phyloP scores from a whole-genome alignment of 2,888 invertebrate species.

The Caenorhabditis sp. region DNA sequence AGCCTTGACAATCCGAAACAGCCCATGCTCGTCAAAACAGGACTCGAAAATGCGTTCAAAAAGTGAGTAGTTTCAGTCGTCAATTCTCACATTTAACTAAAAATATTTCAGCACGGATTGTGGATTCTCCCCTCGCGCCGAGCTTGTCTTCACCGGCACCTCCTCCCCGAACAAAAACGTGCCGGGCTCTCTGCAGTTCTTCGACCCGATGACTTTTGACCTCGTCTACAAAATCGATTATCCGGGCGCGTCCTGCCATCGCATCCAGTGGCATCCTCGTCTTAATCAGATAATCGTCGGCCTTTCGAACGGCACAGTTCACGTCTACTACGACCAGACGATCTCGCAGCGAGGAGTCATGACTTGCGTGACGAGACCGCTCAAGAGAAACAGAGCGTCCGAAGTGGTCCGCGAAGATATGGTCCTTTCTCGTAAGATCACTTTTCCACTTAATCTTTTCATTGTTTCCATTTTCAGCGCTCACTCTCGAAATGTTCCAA shows the following conservation, averaged over 20 bases:
- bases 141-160: conserved; percentile 89
- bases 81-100: not conserved
- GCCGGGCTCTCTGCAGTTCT: conserved; percentile 87
- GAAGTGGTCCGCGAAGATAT: conserved; percentile 92
- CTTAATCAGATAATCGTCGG: conserved; percentile 96
- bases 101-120: conserved; percentile 82
- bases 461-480: conserved; percentile 81
- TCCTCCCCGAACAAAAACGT: conserved; percentile 83
- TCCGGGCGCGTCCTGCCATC: conserved; percentile 87
- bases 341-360: conserved; percentile 90
- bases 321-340: conserved; percentile 91
- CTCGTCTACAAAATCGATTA: conserved; percentile 86
- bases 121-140: conserved; percentile 92
- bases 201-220: conserved; percentile 87
- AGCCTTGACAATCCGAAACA: conserved; percentile 86
- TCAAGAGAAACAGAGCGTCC: conserved; percentile 81
- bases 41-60: conserved; percentile 87
- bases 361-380: conserved; percentile 85
- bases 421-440: conserved; percentile 87
- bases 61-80: conserved; percentile 78
- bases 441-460: not conserved
- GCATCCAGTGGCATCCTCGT: conserved; percentile 95
- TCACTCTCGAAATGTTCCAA: conserved; percentile 93
- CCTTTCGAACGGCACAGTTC: conserved; percentile 85
- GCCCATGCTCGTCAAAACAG: conserved; percentile 85